Evolutionary conservation across 1,140 invertebrate genomes (phyloP).

Genomic region (Neotoxoptera formosana): DNA sequence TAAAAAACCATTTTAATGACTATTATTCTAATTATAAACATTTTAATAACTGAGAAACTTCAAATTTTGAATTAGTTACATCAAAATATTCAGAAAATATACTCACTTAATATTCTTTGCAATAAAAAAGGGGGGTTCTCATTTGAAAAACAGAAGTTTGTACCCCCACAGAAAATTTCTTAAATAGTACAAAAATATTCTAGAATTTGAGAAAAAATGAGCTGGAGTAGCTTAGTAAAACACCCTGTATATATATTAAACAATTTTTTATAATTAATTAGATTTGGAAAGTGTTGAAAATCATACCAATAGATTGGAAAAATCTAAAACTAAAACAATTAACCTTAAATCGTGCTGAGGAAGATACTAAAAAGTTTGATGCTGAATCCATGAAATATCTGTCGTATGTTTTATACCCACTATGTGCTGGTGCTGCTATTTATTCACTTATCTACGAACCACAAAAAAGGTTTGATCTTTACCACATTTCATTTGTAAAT

Average conservation of each 20-base stretch:
- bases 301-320: slow-evolving; percentile 75
- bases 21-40: too few species aligned
- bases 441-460: slow-evolving; percentile 93
- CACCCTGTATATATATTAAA: too few species aligned
- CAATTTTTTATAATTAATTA: slow-evolving; percentile 64
- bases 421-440: slow-evolving; percentile 83
- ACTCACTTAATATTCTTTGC: too few species aligned
- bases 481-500: slow-evolving; percentile 41
- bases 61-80: too few species aligned
- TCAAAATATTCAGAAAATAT: too few species aligned
- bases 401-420: slow-evolving; percentile 89
- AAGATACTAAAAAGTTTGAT: slow-evolving; percentile 84
- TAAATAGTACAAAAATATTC: too few species aligned
- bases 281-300: slow-evolving; percentile 95
- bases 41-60: too few species aligned
- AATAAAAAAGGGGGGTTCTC: too few species aligned
- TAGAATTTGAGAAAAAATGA: not conserved
- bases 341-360: slow-evolving; percentile 68
- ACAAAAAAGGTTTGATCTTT: slow-evolving; percentile 77
- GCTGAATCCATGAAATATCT: slow-evolving; percentile 91
- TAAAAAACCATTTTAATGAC: too few species aligned
- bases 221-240: too few species aligned
- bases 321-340: slow-evolving; percentile 63
- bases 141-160: not conserved
- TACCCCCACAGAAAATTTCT: not conserved